phyloP scores from a whole-genome alignment of 2,797 vertebrate genomes.

The Sebastolobus altivelis region DNA sequence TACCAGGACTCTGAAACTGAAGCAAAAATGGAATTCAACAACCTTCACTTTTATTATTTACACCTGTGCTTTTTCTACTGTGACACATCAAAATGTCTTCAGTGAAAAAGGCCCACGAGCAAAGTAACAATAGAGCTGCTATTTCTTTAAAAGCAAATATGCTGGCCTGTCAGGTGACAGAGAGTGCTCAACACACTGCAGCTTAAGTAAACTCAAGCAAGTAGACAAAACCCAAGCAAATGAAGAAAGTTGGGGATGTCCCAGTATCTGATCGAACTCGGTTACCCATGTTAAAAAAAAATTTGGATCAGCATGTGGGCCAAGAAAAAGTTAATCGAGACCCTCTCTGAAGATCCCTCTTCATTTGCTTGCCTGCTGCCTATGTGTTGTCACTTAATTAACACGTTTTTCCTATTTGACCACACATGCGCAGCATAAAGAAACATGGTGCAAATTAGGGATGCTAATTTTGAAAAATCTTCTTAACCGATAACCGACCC shows the following conservation, averaged over 20 bases:
- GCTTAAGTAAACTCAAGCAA: not conserved
- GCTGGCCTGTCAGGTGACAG: not conserved
- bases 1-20: not conserved
- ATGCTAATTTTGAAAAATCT: no score
- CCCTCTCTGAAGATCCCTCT: no score
- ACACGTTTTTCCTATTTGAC: not conserved
- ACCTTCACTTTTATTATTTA: not conserved
- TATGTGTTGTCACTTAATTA: not conserved
- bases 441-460: not conserved
- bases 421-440: not conserved
- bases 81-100: not conserved
- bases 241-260: not conserved
- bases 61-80: not conserved
- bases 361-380: not conserved
- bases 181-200: not conserved
- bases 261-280: not conserved
- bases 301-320: not conserved
- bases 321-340: not conserved
- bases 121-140: not conserved
- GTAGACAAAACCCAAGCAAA: not conserved
- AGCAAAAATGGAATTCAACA: not conserved
- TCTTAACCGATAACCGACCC: no score
- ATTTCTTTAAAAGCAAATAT: slow-evolving; percentile 1
- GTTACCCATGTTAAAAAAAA: not conserved
- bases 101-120: not conserved